Conservation (phyloP, 2,888 invertebrate genomes). For the Drosophila siamana region DNA sequence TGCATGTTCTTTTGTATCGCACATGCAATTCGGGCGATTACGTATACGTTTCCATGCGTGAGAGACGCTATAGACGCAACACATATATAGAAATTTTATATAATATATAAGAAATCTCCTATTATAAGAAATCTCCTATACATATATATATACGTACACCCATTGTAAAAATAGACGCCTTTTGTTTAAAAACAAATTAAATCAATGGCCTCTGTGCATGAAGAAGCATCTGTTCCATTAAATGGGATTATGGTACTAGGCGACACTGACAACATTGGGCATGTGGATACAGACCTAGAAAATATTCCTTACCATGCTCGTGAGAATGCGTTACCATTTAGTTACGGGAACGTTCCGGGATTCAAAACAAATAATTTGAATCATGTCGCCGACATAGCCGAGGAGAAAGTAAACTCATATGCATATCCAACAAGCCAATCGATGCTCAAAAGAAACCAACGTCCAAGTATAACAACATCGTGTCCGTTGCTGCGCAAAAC, state of each 20-base stretch:
- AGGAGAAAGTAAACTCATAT: constrained; percentile 88
- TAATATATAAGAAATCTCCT: too few relatives aligned
- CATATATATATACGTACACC: constrained; percentile 27
- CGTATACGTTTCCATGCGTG: constrained; percentile 2
- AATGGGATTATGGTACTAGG: constrained; percentile 12
- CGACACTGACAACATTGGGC: constrained; percentile 3
- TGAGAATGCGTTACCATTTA: constrained; percentile 94
- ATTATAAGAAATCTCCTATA: too few relatives aligned
- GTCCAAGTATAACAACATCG: constrained; percentile 72
- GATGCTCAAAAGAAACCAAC: constrained; percentile 88
- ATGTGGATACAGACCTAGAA: constrained; percentile 59
- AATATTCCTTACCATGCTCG: constrained; percentile 95
- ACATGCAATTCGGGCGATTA: constrained; percentile 1
- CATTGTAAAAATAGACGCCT: constrained; percentile 47
- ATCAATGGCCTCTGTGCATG: constrained; percentile 51
- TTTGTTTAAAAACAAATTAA: constrained; percentile 26
- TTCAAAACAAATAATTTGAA: constrained; percentile 68
- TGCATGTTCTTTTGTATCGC: constrained; percentile 3
- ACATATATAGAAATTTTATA: constrained; percentile 11
- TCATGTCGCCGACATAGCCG: constrained; percentile 56
- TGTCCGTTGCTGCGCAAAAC: constrained; percentile 79
- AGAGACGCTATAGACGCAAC: background rate
- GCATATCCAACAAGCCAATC: constrained; percentile 90
- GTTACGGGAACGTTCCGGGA: constrained; percentile 90
- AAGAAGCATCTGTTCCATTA: constrained; percentile 32